Evolutionary conservation across 35 echinoderm and acorn worm species (phyloP).

Genomic region (Heliocidaris tuberculata): DNA sequence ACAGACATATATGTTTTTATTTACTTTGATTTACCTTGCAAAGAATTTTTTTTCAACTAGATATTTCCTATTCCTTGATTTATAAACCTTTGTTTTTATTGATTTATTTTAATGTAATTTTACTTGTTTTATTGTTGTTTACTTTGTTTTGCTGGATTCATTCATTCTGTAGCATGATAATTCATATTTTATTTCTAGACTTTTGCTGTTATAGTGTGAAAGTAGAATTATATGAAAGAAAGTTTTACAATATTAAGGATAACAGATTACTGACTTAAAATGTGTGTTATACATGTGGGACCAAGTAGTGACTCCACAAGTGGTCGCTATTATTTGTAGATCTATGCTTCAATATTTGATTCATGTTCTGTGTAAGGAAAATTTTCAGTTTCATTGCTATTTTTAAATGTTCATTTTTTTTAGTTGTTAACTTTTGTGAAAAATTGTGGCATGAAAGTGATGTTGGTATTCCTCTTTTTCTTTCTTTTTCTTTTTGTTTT

Average conservation of each 20-base stretch:
- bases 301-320: not conserved
- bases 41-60: not conserved
- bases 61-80: not conserved
- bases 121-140: not conserved
- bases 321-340: not conserved
- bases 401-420: not conserved
- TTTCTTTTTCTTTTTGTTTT: constrained; percentile 32
- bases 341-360: not conserved
- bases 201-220: not conserved
- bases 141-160: not conserved
- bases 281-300: not conserved
- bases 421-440: not conserved
- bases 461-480: constrained; percentile 41
- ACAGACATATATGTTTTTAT: not conserved
- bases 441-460: constrained; percentile 45
- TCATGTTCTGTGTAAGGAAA: not conserved
- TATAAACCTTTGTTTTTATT: not conserved
- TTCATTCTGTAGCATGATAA: not conserved
- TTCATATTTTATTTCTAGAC: not conserved
- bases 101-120: not conserved
- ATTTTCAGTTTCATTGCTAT: too few relatives aligned
- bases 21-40: not conserved
- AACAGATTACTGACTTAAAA: not conserved
- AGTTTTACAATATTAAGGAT: not conserved
- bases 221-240: not conserved